These are phyloP conservation scores for Abrostola tripartita DNA, from an alignment of 2,888 invertebrate genomes.

Conservation along the genomic window DNA sequence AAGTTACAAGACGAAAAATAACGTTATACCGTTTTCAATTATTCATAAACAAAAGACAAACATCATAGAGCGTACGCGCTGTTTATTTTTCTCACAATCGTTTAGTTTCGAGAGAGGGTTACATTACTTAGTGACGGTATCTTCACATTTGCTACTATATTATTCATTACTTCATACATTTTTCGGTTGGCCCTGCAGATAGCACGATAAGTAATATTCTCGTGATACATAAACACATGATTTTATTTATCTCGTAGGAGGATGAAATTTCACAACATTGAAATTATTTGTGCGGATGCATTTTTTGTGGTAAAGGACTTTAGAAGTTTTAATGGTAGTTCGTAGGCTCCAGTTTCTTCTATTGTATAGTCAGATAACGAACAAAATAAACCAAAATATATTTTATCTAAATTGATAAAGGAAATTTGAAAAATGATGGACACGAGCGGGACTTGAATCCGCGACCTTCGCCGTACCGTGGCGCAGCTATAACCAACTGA, in stretches of 20 bases:
- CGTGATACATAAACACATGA: conserved; percentile 1
- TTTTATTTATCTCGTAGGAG: background rate
- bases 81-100: conserved; percentile 27
- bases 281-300: too few species aligned
- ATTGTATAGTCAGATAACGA: too few species aligned
- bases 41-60: conserved; percentile 15
- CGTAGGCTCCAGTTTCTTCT: too few species aligned
- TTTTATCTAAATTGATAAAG: too few species aligned
- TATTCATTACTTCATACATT: conserved; percentile 34
- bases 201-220: conserved; percentile 11
- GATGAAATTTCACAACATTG: background rate
- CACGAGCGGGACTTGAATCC: too few species aligned
- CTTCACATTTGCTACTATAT: conserved; percentile 23
- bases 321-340: too few species aligned
- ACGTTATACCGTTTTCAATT: background rate
- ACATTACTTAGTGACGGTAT: conserved; percentile 25
- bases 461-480: too few species aligned
- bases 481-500: too few species aligned
- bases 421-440: too few species aligned
- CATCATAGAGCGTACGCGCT: conserved; percentile 4
- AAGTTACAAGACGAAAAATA: background rate
- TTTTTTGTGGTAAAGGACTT: too few species aligned
- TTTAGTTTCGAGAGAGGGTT: conserved; percentile 20
- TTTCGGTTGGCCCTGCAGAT: conserved; percentile 18
- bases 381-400: too few species aligned